phyloP scores from a whole-genome alignment of 2,888 invertebrate genomes.

The Rhaphigaster nebulosa region DNA sequence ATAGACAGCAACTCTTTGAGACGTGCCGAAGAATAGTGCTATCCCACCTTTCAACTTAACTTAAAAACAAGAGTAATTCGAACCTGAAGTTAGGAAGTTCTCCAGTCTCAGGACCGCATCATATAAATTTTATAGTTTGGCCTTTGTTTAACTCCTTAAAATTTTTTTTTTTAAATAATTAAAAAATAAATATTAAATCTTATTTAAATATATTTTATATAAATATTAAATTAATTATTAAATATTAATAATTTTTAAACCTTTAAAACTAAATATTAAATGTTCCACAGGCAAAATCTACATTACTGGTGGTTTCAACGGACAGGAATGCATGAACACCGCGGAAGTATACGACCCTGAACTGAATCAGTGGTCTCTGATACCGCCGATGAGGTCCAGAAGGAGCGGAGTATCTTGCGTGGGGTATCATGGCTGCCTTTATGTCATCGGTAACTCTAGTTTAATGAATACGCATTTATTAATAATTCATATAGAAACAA shows the following conservation, averaged over 20 bases:
- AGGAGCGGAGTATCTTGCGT: constrained; percentile 94
- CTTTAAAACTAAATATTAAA: no score
- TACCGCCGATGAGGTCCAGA: constrained; percentile 86
- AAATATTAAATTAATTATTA: no score
- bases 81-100: neutral
- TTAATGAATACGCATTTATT: neutral
- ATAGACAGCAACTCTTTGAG: neutral
- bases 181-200: no score
- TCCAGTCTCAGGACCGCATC: neutral
- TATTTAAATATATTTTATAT: no score
- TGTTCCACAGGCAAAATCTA: constrained; percentile 77
- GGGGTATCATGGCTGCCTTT: constrained; percentile 83
- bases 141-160: no score
- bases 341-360: constrained; percentile 86
- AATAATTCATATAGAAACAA: neutral
- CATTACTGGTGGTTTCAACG: constrained; percentile 92
- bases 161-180: no score
- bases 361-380: constrained; percentile 85
- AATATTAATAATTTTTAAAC: no score
- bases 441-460: constrained; percentile 70
- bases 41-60: neutral
- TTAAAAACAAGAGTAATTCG: neutral
- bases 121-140: no score
- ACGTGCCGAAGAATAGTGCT: neutral
- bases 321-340: constrained; percentile 88